Base-by-base conservation (phyloP, 2,797 vertebrate genomes). In the Orientallactaga sibirica region DNA sequence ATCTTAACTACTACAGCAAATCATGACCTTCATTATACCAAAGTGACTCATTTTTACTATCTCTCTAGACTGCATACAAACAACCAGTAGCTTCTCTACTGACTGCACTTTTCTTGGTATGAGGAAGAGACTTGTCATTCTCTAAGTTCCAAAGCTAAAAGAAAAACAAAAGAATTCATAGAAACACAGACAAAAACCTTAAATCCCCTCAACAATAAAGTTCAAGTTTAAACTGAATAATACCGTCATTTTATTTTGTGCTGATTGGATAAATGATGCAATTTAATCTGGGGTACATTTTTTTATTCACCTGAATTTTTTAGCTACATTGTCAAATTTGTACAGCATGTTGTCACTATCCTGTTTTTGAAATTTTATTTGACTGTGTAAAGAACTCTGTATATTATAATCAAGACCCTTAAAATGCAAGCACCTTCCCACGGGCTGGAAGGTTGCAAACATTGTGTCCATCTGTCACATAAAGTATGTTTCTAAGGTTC, bases 171-270 rank as follows among this genome's bases (percentile, higher is more conserved):
- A 43, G 10, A 62, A 78, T 4, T 16, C 18, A 27, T 4, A 48
- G 73, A 15, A 76, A 43, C 24, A 75, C 75, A 43, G 3, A 74
- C n/a, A 15, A 70, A 29, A 88, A 48, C 11, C 20, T 20, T 41
- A 85, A 14, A 87, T 92, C 95, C 74, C 61, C 5, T 33, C 0
- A 41, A 22, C 11, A n/a, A 92, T 96, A 87, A 77, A 95, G 83
- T 87, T 16, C 86, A 89, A 96, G 94, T 61, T 92, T 58, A 74
- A 94, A 58, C 2, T 68, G 86, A 48, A 16, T 88, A 27, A 58
- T 58, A 58, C 11, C 5, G 67, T 58, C 24, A 89, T 27, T 82
- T 55, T 41, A 75, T 1, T 73, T 79, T 83, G 12, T 24, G 52
- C n/a, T 67, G 66, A 71, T 67, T 41, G 52, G 37, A 43, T 62